A percentile compares a stretch with the other conserved stretches of the same genome.
Evolutionary conservation across 2,113 vertebrate species (phyloP).

Genomic region (Oreotragus oreotragus): DNA sequence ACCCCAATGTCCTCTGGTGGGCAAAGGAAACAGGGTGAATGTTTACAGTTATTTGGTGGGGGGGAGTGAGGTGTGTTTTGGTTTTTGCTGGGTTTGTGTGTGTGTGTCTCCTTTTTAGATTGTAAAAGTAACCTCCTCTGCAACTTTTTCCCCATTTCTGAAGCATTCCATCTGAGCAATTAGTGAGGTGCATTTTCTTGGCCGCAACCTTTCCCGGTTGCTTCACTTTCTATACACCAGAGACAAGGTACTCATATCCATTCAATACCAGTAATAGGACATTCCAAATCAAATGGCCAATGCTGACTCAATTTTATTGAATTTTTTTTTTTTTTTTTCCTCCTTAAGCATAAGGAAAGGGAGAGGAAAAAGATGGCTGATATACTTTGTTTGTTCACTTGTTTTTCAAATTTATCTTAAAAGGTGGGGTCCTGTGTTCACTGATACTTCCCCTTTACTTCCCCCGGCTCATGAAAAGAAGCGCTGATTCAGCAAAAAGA

Average conservation of each 20-base stretch:
- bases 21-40: slow-evolving; percentile 69
- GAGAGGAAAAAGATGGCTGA: neutral
- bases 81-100: neutral
- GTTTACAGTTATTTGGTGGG: slow-evolving; percentile 44
- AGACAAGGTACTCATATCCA: slow-evolving; percentile 72
- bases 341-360: neutral
- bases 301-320: slow-evolving; percentile 37
- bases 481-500: slow-evolving; percentile 93
- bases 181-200: slow-evolving; percentile 74
- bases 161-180: slow-evolving; percentile 73
- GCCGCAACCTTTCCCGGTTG: slow-evolving; percentile 67
- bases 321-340: neutral
- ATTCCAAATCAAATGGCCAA: slow-evolving; percentile 71
- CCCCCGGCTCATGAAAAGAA: slow-evolving; percentile 80
- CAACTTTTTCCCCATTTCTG: slow-evolving; percentile 69
- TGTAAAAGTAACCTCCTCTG: slow-evolving; percentile 69
- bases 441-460: slow-evolving; percentile 70
- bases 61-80: slow-evolving; percentile 61
- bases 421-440: slow-evolving; percentile 86
- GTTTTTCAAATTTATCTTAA: slow-evolving; percentile 76
- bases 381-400: slow-evolving; percentile 1
- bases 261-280: slow-evolving; percentile 64
- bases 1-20: slow-evolving; percentile 76
- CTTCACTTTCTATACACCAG: slow-evolving; percentile 77
- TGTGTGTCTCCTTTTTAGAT: slow-evolving; percentile 52